Base-by-base conservation (phyloP, 1,140 invertebrate genomes). In the Panagrolaimus sp. region DNA sequence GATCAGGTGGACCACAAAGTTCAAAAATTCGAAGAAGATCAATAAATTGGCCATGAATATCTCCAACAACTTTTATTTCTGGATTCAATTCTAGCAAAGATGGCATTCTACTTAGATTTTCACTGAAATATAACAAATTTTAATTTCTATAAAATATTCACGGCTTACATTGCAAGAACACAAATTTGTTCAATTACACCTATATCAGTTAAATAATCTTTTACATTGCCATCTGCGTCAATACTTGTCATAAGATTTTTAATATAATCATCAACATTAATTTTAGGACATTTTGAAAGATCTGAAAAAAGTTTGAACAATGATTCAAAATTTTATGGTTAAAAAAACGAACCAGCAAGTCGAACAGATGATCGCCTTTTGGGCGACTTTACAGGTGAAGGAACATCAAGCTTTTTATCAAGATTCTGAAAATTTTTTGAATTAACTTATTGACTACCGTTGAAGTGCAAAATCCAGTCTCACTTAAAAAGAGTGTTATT, bases 11-110 rank as follows among this genome's bases (percentile, higher is more conserved):
- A 57, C 77, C 77, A 62, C 62, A 61, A 4, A 73, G 44, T 45
- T 74, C 70, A 67, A 79, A 79, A 7, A 80, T 65, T 9, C 78
- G 69, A 23, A 79, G 57, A 31, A 79, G 73, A 69, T 79, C 77
- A 20, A 66, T 38, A 53, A 72, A 78, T 43, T 69, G 68, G 0
- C 68, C 68, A 27, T 69, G 68, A 23, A 69, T 48, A 14, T 69
- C 68, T 13, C 68, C 68, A 48, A 69, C 68, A 71, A 69, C 61
- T 5, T 71, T 23, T 9, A 69, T 27, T 9, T 69, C 44, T n/a
- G 68, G 65, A 23, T 7, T 5, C 1, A 70, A 42, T 31, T 57
- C 27, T 7, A 69, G 68, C 68, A 69, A 65, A 20, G 68, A 64
- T 7, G 43, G 67, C 13, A 27, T 14, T 14, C 5, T 44, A 13